These are phyloP conservation scores for Cephus sareptanus DNA, from an alignment of 2,888 invertebrate species.

Conservation along the genomic window DNA sequence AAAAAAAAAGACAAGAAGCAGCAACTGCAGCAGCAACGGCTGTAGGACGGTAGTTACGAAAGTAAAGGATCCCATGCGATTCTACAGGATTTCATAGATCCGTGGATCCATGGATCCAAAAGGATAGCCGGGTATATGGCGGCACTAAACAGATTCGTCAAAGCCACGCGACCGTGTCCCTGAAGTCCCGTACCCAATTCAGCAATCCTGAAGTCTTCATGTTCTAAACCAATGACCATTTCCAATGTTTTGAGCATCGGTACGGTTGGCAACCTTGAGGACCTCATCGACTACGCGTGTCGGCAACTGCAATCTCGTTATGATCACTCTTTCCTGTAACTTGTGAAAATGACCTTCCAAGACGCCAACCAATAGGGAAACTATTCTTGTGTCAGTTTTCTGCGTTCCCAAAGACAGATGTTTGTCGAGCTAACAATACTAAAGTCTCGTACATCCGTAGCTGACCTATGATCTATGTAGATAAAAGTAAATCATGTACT, in stretches of 20 bases:
- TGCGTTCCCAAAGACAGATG: not conserved
- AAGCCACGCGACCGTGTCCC: conserved; percentile 54
- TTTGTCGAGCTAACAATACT: not conserved
- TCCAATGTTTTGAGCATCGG: not conserved
- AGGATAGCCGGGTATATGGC: conserved; percentile 8
- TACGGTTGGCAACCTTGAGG: conserved; percentile 17
- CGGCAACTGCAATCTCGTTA: not conserved
- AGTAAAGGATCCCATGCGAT: not conserved
- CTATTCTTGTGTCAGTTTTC: not conserved
- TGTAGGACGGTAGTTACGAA: not conserved
- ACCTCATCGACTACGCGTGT: conserved; percentile 14
- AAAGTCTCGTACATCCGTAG: not conserved
- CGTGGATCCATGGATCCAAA: conserved; percentile 3
- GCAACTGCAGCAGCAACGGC: not conserved
- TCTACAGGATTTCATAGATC: not conserved
- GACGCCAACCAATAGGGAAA: not conserved
- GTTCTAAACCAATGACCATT: not conserved
- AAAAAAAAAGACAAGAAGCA: not conserved
- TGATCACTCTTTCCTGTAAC: not conserved
- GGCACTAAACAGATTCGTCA: conserved; percentile 51
- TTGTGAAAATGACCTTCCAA: not conserved
- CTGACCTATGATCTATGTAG: not conserved
- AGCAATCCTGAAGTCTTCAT: not conserved
- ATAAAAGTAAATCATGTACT: not conserved
- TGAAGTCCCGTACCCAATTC: conserved; percentile 16